Conservation (phyloP, 1,140 invertebrate genomes). For the Danaus melanippus region DNA sequence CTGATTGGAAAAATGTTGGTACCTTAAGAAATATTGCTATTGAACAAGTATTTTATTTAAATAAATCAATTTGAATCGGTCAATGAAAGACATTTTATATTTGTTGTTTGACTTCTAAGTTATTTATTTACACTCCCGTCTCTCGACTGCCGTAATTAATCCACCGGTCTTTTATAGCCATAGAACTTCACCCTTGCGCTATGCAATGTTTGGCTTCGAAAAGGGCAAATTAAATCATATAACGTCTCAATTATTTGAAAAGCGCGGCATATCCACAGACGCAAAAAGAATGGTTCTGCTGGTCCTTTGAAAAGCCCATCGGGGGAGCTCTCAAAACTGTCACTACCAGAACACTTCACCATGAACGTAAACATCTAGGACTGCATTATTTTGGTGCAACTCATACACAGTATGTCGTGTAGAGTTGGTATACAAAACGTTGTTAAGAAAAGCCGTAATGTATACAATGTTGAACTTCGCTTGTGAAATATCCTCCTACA, state of each 20-base stretch:
- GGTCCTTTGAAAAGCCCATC: constrained; percentile 64
- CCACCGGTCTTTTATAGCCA: constrained; percentile 26
- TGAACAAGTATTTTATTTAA: too few species aligned
- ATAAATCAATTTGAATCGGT: too few species aligned
- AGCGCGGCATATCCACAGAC: constrained; percentile 49
- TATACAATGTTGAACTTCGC: constrained; percentile 24
- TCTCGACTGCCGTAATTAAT: constrained; percentile 25
- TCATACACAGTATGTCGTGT: constrained; percentile 30
- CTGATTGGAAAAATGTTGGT: too few species aligned
- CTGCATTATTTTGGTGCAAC: constrained; percentile 22
- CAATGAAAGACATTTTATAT: too few species aligned
- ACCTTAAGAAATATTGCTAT: neutral
- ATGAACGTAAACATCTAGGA: constrained; percentile 37
- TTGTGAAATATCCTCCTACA: constrained; percentile 25
- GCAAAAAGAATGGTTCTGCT: constrained; percentile 61
- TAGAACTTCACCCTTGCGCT: constrained; percentile 32
- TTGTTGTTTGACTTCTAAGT: constrained; percentile 3
- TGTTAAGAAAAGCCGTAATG: constrained; percentile 44
- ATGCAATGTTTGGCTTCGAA: constrained; percentile 37
- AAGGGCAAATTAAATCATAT: constrained; percentile 67
- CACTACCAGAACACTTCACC: constrained; percentile 55
- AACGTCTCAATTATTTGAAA: constrained; percentile 64
- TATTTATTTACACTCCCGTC: constrained; percentile 6
- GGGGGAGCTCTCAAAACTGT: constrained; percentile 62
- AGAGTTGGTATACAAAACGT: constrained; percentile 17